These are phyloP conservation scores for Astropecten irregularis DNA, from an alignment of 53 echinoderm and acorn worm species.

Conservation along the genomic window DNA sequence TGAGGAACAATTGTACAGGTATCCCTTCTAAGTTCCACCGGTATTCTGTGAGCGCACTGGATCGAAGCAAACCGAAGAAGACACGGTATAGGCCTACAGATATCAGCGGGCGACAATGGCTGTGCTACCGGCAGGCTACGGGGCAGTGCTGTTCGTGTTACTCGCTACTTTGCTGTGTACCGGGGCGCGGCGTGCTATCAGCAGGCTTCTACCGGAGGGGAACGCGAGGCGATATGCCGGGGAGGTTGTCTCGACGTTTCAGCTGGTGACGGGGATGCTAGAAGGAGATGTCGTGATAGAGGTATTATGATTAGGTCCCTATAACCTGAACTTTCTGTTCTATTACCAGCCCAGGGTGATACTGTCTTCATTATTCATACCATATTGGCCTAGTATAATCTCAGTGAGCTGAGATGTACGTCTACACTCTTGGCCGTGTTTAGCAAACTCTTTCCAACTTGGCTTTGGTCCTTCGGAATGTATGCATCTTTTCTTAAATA, in stretches of 20 bases:
- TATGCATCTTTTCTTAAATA: too few relatives aligned
- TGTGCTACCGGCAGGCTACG: constrained; percentile 22
- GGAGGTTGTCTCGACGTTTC: constrained; percentile 88
- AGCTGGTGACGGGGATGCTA: constrained; percentile 88
- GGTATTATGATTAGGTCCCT: too few relatives aligned
- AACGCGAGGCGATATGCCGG: constrained; percentile 69
- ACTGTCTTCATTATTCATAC: background rate
- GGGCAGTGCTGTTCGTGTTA: constrained; percentile 67
- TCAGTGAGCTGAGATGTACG: background rate
- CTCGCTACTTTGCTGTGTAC: constrained; percentile 69
- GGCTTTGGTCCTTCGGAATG: too few relatives aligned
- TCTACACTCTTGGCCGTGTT: too few relatives aligned
- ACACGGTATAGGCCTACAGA: too few relatives aligned
- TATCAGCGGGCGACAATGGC: too few relatives aligned
- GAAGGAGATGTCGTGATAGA: constrained; percentile 93
- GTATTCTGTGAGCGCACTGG: too few relatives aligned
- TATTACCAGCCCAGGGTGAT: background rate
- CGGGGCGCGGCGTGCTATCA: constrained; percentile 32
- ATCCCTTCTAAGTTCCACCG: too few relatives aligned
- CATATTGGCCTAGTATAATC: background rate
- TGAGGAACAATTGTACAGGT: too few relatives aligned
- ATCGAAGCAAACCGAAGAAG: too few relatives aligned
- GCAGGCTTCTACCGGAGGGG: constrained; percentile 58
- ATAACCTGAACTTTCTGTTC: too few relatives aligned
- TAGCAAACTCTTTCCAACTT: too few relatives aligned